Conservation (phyloP, 1,140 invertebrate genomes). For the Medauroidea extradentata region DNA sequence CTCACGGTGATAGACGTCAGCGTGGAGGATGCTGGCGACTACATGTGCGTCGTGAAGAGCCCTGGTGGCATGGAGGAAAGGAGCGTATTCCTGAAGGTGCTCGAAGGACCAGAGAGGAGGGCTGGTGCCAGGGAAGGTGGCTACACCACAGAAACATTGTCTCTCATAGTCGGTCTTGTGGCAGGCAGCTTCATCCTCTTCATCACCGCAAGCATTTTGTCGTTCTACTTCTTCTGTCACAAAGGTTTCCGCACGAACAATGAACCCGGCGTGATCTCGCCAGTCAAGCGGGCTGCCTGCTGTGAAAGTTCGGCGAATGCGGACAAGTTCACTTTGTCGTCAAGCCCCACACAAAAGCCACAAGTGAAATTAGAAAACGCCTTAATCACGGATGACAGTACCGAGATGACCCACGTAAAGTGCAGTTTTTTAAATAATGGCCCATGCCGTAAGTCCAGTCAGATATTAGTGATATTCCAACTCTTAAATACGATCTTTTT, state of each 20-base stretch:
- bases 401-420: too few species aligned
- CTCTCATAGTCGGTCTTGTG: constrained; percentile 43
- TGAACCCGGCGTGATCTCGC: too few species aligned
- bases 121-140: constrained; percentile 13
- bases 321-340: too few species aligned
- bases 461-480: too few species aligned
- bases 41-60: constrained; percentile 81
- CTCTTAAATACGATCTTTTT: too few species aligned
- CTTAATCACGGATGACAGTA: too few species aligned
- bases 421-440: too few species aligned
- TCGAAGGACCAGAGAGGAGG: constrained; percentile 18
- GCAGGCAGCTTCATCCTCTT: constrained; percentile 47
- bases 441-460: too few species aligned
- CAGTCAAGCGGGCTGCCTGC: too few species aligned
- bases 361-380: too few species aligned
- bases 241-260: constrained; percentile 49
- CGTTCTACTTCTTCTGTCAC: constrained; percentile 61
- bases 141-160: constrained; percentile 38
- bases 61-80: constrained; percentile 73
- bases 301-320: too few species aligned
- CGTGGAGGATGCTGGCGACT: constrained; percentile 76
- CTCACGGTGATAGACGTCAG: constrained; percentile 67
- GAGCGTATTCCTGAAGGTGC: constrained; percentile 62
- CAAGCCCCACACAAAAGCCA: too few species aligned
- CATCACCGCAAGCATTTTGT: constrained; percentile 57